Evolutionary conservation across 2,888 invertebrate species (phyloP).

Genomic region (Timema podura): DNA sequence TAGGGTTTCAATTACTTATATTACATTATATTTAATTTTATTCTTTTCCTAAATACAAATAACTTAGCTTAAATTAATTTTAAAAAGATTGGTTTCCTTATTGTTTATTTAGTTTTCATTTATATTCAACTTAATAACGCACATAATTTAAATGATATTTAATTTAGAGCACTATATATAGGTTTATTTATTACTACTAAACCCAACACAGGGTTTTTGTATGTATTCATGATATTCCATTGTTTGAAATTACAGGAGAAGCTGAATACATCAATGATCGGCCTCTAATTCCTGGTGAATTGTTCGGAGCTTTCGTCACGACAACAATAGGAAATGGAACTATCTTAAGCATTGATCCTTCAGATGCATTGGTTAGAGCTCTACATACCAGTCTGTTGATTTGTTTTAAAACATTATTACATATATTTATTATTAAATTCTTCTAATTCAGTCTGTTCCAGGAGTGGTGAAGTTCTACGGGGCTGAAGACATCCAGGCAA

Average conservation of each 20-base stretch:
- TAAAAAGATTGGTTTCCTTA: too few relatives aligned
- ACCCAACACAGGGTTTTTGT: too few relatives aligned
- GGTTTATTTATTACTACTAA: background rate
- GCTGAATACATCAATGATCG: constrained; percentile 74
- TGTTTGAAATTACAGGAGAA: constrained; percentile 56
- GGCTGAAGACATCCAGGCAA: constrained; percentile 66
- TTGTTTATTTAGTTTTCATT: too few relatives aligned
- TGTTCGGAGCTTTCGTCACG: constrained; percentile 66
- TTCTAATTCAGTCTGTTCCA: constrained; percentile 41
- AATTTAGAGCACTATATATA: too few relatives aligned
- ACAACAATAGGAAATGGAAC: constrained; percentile 57
- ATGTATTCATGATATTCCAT: too few relatives aligned
- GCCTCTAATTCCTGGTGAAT: constrained; percentile 59
- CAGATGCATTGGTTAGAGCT: constrained; percentile 59
- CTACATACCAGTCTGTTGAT: background rate
- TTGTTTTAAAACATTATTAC: too few relatives aligned
- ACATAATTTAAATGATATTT: too few relatives aligned
- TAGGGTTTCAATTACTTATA: constrained; percentile 31
- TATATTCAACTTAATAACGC: too few relatives aligned
- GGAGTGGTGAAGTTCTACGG: constrained; percentile 62
- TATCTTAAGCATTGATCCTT: constrained; percentile 58
- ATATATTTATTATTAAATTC: background rate
- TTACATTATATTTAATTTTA: too few relatives aligned
- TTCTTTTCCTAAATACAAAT: too few relatives aligned
- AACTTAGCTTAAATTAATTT: too few relatives aligned